Conservation (phyloP, 2,113 vertebrate genomes). For the Gymnocephalus cernua region DNA sequence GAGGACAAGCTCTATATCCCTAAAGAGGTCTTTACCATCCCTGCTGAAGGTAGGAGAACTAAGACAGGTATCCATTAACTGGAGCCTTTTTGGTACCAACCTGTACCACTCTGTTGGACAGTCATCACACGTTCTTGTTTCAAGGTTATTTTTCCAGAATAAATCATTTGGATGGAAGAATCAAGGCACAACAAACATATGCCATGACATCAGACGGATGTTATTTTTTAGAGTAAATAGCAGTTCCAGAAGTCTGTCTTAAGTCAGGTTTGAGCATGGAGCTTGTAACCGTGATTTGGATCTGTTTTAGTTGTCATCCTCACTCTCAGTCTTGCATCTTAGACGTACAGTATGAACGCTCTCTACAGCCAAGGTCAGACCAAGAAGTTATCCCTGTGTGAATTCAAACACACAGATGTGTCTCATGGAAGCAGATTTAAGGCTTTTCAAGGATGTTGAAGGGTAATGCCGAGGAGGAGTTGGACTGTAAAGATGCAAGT, state of each 20-base stretch:
- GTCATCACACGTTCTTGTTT: not conserved
- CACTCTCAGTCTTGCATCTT: not conserved
- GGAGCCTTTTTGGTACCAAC: not conserved
- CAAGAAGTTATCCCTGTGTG: constrained; percentile 20
- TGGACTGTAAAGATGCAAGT: constrained; percentile 41
- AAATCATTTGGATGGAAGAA: not conserved
- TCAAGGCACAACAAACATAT: not conserved
- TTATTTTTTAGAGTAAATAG: not conserved
- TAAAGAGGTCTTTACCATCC: constrained; percentile 93
- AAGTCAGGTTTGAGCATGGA: not conserved
- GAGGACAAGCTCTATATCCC: constrained; percentile 99
- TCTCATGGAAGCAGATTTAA: constrained; percentile 31
- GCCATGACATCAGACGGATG: not conserved
- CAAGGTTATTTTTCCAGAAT: too few species aligned
- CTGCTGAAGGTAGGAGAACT: constrained; percentile 85
- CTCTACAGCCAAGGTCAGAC: constrained; percentile 47
- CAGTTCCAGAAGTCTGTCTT: not conserved
- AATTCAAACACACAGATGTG: constrained; percentile 27
- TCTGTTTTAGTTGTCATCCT: constrained; percentile 5
- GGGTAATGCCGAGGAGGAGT: constrained; percentile 42
- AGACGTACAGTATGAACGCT: not conserved
- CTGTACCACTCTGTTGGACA: not conserved
- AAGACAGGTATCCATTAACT: not conserved
- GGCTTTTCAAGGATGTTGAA: constrained; percentile 40
- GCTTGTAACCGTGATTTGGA: not conserved